Evolutionary conservation across 2,797 vertebrate species (phyloP), one percentile per base, ranked within the genome.

Genomic region (Pangasius mekongensis): DNA sequence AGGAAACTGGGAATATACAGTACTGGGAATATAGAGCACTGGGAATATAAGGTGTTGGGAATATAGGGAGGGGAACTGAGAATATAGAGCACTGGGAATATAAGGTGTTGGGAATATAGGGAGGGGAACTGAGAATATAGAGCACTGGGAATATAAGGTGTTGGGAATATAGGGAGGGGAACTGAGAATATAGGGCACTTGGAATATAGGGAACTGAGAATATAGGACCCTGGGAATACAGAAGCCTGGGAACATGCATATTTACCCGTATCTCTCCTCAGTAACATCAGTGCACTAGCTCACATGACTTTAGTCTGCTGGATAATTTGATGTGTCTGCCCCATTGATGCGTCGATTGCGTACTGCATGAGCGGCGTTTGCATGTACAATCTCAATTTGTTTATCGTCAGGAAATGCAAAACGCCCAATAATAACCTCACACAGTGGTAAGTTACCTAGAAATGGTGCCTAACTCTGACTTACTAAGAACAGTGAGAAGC

Each of bases 331-430:
- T 3, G 24, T 49, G 52, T 33, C 82, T 86, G 85, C 36, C 6
- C 2, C 52, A 30, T 71, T 24, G 39, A 69, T n/a, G 47, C 14
- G 56, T 76, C 43, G 47, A 83, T 86, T 83, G 71, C 67, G 24
- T 33, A 18, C 43, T 43, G 47, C n/a, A 71, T 47, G 56, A 66
- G 30, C 39, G 36, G 8, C 14, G 7, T 88, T 96, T 96, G 94
- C 95, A 96, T 96, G 91, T 76, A 91, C 89, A 90, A 92, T 89
- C 90, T 92, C 81, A 69, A 95, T 95, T 95, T 96, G 93, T 95
- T 94, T 95, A 92, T 85, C 54, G 90, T 84, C 60, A 91, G 91
- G 92, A 92, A 90, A 96, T 96, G 95, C 95, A 96, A 97, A 96
- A 86, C 91, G 86, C 60, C 84, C 66, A 87, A 91, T 92, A 93